Percentiles rank a stretch among this genome's conserved stretches.
phyloP scores from a whole-genome alignment of 1,140 invertebrate species.

The Pogonomyrmex barbatus region DNA sequence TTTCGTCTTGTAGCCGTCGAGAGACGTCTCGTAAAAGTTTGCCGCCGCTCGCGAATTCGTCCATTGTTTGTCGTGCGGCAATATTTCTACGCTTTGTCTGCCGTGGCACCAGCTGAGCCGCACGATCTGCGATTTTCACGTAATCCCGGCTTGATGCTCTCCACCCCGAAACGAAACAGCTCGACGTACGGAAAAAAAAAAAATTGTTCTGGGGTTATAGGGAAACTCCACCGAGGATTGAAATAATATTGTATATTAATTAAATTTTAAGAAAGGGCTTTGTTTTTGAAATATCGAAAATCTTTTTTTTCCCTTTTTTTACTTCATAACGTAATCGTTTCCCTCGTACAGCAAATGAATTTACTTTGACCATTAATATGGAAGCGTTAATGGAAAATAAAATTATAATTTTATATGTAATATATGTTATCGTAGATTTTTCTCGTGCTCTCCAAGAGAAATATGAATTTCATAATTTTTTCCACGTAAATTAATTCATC shows the following conservation, averaged over 20 bases:
- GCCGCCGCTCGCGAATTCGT: slow-evolving; percentile 54
- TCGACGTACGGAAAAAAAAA: slow-evolving; percentile 11
- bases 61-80: slow-evolving; percentile 65
- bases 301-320: neutral
- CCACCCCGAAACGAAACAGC: slow-evolving; percentile 10
- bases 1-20: slow-evolving; percentile 13
- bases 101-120: slow-evolving; percentile 39
- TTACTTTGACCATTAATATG: neutral
- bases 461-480: neutral
- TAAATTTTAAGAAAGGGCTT: slow-evolving; percentile 26
- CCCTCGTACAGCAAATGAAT: neutral
- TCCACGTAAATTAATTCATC: neutral
- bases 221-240: neutral
- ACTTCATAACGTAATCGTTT: neutral
- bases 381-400: neutral
- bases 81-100: slow-evolving; percentile 61
- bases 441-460: neutral
- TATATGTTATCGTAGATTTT: neutral
- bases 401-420: neutral
- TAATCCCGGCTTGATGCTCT: slow-evolving; percentile 45
- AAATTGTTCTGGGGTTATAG: neutral
- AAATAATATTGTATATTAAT: neutral
- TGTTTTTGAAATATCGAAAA: neutral
- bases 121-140: slow-evolving; percentile 38
- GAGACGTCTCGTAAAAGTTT: slow-evolving; percentile 59